A percentile compares a stretch with the other conserved stretches of the same genome.
phyloP scores from a whole-genome alignment of 2,888 invertebrate species.

The Diaphora mendica region DNA sequence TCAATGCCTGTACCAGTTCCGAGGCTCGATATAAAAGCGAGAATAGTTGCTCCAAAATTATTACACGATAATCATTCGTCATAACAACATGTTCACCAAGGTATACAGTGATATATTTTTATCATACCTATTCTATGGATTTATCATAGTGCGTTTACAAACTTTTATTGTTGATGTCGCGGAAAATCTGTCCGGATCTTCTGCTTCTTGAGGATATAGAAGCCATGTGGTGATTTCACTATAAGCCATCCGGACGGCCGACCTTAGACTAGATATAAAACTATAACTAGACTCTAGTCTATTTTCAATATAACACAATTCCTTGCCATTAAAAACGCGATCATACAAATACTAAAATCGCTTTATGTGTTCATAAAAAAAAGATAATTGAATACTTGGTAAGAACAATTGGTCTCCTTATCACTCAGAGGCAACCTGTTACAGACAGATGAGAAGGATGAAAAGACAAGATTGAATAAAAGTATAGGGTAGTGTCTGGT shows the following conservation, averaged over 20 bases:
- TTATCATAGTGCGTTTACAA: background rate
- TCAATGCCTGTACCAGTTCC: slow-evolving; percentile 70
- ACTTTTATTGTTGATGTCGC: background rate
- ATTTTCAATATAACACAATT: background rate
- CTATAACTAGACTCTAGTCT: background rate
- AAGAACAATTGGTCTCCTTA: too few relatives aligned
- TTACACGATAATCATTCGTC: slow-evolving; percentile 67
- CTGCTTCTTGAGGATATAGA: background rate
- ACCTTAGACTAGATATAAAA: background rate
- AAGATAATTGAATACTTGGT: too few relatives aligned
- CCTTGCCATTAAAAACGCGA: too few relatives aligned
- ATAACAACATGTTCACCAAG: slow-evolving; percentile 80
- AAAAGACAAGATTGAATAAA: background rate
- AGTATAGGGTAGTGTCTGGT: background rate
- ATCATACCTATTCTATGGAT: background rate
- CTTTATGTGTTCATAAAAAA: background rate
- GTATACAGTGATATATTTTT: slow-evolving; percentile 54
- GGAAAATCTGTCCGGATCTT: background rate
- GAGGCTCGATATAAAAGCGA: slow-evolving; percentile 75
- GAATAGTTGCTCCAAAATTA: slow-evolving; percentile 65
- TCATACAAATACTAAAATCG: too few relatives aligned
- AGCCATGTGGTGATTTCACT: background rate
- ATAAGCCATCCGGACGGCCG: background rate
- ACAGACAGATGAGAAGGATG: too few relatives aligned
- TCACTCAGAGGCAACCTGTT: too few relatives aligned